Percentiles rank a stretch among this genome's conserved stretches.
phyloP scores from a whole-genome alignment of 2,888 invertebrate species.

The Leucophenga montana region DNA sequence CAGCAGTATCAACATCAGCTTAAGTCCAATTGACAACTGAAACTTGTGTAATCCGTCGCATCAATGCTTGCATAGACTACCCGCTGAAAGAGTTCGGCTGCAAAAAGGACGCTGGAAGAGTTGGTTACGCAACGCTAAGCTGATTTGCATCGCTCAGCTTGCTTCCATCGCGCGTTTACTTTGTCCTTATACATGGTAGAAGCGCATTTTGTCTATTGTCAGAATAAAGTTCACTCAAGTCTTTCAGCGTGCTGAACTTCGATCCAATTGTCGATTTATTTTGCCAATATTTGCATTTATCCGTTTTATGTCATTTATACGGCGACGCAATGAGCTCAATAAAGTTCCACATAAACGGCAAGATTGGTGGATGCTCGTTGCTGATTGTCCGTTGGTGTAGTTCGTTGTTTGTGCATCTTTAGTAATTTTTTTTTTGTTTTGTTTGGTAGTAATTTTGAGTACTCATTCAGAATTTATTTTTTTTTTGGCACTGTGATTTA shows the following conservation, averaged over 20 bases:
- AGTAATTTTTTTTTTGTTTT: too few species aligned
- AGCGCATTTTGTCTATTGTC: too few species aligned
- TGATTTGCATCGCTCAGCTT: constrained; percentile 20
- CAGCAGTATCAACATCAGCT: constrained; percentile 40
- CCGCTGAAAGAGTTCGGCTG: background rate
- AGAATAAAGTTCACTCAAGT: constrained; percentile 4
- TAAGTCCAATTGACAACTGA: constrained; percentile 43
- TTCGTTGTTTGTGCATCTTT: too few species aligned
- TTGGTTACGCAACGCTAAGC: constrained; percentile 11
- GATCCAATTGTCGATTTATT: constrained; percentile 53
- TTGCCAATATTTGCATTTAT: constrained; percentile 58
- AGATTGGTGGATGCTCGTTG: background rate
- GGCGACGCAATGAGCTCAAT: background rate
- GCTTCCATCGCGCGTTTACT: too few species aligned
- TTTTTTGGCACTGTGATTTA: too few species aligned
- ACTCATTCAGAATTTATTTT: too few species aligned
- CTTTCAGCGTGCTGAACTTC: constrained; percentile 25
- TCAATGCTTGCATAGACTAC: constrained; percentile 39
- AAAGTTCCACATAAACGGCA: background rate
- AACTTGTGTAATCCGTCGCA: constrained; percentile 46
- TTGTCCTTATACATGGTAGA: too few species aligned
- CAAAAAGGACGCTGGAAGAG: background rate
- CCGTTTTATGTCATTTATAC: constrained; percentile 54
- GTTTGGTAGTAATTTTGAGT: too few species aligned
- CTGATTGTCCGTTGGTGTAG: too few species aligned